Evolutionary conservation across 1,140 invertebrate species (phyloP), one percentile per base, ranked within the genome.

Genomic region (Portunus trituberculatus): DNA sequence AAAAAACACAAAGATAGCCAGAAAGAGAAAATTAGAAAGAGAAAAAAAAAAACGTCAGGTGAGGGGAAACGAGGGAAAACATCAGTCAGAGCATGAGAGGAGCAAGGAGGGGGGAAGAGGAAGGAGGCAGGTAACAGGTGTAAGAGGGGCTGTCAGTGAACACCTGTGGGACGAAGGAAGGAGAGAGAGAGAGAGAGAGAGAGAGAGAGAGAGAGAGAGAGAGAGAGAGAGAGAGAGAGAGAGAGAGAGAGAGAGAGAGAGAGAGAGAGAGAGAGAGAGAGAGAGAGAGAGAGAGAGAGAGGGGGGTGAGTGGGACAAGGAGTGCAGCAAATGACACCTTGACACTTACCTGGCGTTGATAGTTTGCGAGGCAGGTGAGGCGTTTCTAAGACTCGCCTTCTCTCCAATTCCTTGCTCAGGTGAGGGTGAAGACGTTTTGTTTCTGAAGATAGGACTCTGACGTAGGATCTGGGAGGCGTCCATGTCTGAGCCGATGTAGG

Each of bases 311-410:
- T 0, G 0, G 52, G 2, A 12, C 0, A 59, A 59, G 12, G 52
- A 59, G 8, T 1, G 25, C 83, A 46, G 31, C 14, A 28, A 4
- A n/a, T 12, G 14, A 87, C 29, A 46, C 39, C 28, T 45, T 45
- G 39, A 45, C 28, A 88, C 93, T 93, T 12, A 93, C 93, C 93
- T 88, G 86, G 93, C 93, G 52, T 93, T 93, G 93, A 93, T 93
- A 83, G 83, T 32, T n/a, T 29, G 28, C 0, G 93, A 32, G 46
- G 46, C 4, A 14, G 93, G 86, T 0, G 93, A 88, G 31, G 84
- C 52, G 86, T 48, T 48, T 8, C 93, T 59, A 4, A 39, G 2
- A 12, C 16, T 29, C 25, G 7, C 31, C 39, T 31, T 93, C 31
- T 52, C 84, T 10, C 90, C 59, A 2, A 16, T 28, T 14, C 16